Evolutionary conservation across 1,140 invertebrate genomes (phyloP).

Genomic region (Melitaea cinxia): DNA sequence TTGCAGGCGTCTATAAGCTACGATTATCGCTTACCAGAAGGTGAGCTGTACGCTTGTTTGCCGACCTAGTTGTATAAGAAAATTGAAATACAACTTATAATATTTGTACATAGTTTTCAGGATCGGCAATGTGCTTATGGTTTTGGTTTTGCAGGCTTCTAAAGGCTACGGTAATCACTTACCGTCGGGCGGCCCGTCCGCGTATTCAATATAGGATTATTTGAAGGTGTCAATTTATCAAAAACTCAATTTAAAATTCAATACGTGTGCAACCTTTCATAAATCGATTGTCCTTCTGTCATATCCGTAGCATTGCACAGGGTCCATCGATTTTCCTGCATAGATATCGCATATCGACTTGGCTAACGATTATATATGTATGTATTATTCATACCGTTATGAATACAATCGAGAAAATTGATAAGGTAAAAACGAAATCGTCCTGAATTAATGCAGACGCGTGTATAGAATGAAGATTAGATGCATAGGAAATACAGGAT

Average conservation of each 20-base stretch:
- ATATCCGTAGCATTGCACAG: constrained; percentile 8
- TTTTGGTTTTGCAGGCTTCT: too few species aligned
- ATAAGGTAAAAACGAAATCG: constrained; percentile 4
- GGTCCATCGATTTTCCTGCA: constrained; percentile 21
- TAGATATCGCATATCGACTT: constrained; percentile 15
- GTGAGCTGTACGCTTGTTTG: too few species aligned
- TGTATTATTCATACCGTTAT: constrained; percentile 13
- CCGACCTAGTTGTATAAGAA: too few species aligned
- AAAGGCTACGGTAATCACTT: too few species aligned
- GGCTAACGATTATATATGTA: constrained; percentile 13
- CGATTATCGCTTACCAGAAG: too few species aligned
- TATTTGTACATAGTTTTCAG: too few species aligned
- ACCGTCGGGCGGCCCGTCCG: too few species aligned
- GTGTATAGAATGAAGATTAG: not conserved
- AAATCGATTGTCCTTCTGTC: constrained; percentile 20
- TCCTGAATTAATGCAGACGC: not conserved
- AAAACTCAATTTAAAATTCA: constrained; percentile 8
- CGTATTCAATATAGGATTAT: too few species aligned
- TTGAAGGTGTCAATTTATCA: not conserved
- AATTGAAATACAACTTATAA: too few species aligned
- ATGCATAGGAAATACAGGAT: not conserved
- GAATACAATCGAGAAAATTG: not conserved
- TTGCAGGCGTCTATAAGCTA: too few species aligned
- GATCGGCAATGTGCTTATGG: too few species aligned
- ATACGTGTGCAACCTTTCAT: constrained; percentile 15